phyloP scores from a whole-genome alignment of 2,797 vertebrate genomes.

The Microchirus variegatus region DNA sequence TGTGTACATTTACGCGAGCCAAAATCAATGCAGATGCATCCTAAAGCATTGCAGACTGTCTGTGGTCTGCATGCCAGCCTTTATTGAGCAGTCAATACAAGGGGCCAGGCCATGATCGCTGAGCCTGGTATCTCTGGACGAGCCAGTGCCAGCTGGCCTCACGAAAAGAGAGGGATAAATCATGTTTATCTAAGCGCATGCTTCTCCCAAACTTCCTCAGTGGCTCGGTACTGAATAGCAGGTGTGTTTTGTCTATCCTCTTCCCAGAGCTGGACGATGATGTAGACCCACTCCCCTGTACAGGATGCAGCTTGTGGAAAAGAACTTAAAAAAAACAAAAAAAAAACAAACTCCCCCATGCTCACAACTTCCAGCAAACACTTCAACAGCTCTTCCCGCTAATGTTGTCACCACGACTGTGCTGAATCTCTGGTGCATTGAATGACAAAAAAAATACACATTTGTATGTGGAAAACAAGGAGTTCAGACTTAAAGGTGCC shows the following conservation, averaged over 20 bases:
- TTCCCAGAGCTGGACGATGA: conserved; percentile 89
- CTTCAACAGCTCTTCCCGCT: conserved; percentile 67
- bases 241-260: conserved; percentile 90
- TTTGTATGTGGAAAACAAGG: conserved; percentile 28
- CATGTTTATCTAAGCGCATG: conserved; percentile 89
- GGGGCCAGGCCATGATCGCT: conserved; percentile 45
- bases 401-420: conserved; percentile 40
- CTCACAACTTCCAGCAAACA: conserved; percentile 81
- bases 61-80: conserved; percentile 54
- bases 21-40: conserved; percentile 53
- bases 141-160: conserved; percentile 85
- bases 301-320: conserved; percentile 97
- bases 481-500: not conserved
- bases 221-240: conserved; percentile 89
- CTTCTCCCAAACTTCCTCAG: conserved; percentile 89
- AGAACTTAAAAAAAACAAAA: conserved; percentile 35
- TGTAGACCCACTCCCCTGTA: conserved; percentile 77
- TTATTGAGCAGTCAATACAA: conserved; percentile 59
- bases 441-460: conserved; percentile 8
- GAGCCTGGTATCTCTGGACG: conserved; percentile 75
- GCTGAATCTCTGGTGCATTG: conserved; percentile 14
- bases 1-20: conserved; percentile 39
- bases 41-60: conserved; percentile 33
- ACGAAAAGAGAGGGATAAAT: conserved; percentile 82
- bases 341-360: conserved; percentile 66